Evolutionary conservation across 1,140 invertebrate genomes (phyloP).

Genomic region (Coptotermes formosanus): DNA sequence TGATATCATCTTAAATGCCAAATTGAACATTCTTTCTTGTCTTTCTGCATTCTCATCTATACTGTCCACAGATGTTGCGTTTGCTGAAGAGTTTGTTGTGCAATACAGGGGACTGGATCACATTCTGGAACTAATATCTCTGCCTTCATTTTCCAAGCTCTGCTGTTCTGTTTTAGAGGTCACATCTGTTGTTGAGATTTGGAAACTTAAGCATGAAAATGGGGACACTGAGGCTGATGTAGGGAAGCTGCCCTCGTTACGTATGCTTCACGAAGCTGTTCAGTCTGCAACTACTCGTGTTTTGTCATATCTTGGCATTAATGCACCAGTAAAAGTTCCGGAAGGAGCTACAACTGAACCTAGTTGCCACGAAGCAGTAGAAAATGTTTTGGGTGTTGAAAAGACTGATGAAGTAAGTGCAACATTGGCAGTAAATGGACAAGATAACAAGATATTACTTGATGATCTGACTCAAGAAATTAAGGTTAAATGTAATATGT

Average conservation of each 20-base stretch:
- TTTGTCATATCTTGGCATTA: not conserved
- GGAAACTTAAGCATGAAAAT: constrained; percentile 23
- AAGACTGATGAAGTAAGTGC: not conserved
- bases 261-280: constrained; percentile 32
- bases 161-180: constrained; percentile 63
- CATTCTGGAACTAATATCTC: constrained; percentile 53
- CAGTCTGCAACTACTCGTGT: constrained; percentile 16
- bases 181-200: constrained; percentile 48
- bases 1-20: constrained; percentile 47
- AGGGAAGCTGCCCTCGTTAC: constrained; percentile 28
- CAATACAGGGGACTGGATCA: constrained; percentile 54
- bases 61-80: constrained; percentile 50
- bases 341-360: not conserved
- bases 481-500: not conserved
- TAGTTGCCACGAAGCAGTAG: not conserved
- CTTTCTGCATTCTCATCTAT: constrained; percentile 60
- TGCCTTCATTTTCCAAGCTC: constrained; percentile 55
- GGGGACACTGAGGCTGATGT: not conserved
- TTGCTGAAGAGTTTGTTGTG: constrained; percentile 59
- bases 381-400: too few species aligned
- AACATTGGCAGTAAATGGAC: not conserved
- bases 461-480: too few species aligned
- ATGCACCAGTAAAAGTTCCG: not conserved
- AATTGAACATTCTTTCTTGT: constrained; percentile 60
- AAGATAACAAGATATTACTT: not conserved